A percentile compares a stretch with the other conserved stretches of the same genome.
phyloP scores from a whole-genome alignment of 2,113 vertebrate genomes.

The Protomyctophum bolini region DNA sequence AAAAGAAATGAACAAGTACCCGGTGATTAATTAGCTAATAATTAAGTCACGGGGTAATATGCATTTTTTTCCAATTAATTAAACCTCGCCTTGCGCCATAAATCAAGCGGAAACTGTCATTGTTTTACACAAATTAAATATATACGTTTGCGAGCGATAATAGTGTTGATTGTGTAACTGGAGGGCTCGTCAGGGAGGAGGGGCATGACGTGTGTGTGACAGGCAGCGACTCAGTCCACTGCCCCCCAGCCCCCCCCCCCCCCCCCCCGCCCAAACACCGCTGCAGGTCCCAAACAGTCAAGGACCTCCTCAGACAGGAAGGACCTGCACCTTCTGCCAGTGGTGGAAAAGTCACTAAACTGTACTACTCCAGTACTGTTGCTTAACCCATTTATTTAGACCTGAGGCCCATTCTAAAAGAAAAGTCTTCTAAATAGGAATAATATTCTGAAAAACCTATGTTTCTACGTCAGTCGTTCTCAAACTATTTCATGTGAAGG shows the following conservation, averaged over 20 bases:
- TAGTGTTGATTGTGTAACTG: constrained; percentile 73
- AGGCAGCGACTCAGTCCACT: constrained; percentile 69
- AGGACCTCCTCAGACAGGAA: constrained; percentile 41
- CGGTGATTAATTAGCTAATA: constrained; percentile 78
- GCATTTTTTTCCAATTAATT: constrained; percentile 79
- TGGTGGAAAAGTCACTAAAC: constrained; percentile 4
- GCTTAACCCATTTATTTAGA: too few species aligned
- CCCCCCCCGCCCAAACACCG: constrained; percentile 17
- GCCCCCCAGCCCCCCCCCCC: constrained; percentile 50
- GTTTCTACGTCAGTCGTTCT: too few species aligned
- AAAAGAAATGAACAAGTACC: constrained; percentile 62
- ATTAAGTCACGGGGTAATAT: constrained; percentile 78
- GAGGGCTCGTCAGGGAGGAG: constrained; percentile 67
- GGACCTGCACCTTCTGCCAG: constrained; percentile 21
- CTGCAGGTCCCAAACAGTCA: constrained; percentile 59
- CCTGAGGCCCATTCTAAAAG: too few species aligned
- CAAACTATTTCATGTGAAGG: too few species aligned
- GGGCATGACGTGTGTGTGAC: constrained; percentile 67
- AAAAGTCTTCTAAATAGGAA: too few species aligned
- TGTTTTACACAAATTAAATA: constrained; percentile 77
- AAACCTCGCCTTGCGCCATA: constrained; percentile 75
- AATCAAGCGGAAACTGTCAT: constrained; percentile 78
- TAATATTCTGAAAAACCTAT: too few species aligned
- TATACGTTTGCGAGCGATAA: constrained; percentile 75
- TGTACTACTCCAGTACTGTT: too few species aligned